Percentiles rank a stretch among this genome's conserved stretches.
These are phyloP conservation scores for Drosophila varians DNA, from an alignment of 1,140 invertebrate genomes.

Conservation along the genomic window DNA sequence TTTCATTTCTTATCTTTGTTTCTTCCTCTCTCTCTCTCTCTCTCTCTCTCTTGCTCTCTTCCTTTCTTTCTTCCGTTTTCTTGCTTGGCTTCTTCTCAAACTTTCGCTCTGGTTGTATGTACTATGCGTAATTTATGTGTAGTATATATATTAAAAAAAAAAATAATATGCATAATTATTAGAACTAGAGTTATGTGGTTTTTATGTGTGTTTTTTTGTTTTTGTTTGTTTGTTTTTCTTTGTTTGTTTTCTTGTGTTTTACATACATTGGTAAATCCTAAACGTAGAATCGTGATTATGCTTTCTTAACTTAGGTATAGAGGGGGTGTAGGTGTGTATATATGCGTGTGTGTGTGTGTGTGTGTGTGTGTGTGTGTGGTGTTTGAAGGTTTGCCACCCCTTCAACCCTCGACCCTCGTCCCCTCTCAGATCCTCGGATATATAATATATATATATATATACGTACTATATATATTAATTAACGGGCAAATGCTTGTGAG, in stretches of 20 bases:
- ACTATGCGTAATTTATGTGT: conserved; percentile 70
- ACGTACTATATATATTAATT: conserved; percentile 15
- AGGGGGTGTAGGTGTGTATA: conserved; percentile 25
- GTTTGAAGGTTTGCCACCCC: conserved; percentile 20
- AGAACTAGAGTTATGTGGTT: conserved; percentile 42
- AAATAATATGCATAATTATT: conserved; percentile 51
- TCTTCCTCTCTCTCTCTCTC: conserved; percentile 7
- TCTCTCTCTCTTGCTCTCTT: conserved; percentile 2
- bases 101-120: conserved; percentile 32
- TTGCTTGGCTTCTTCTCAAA: conserved; percentile 18
- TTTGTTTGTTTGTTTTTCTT: conserved; percentile 9
- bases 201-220: conserved; percentile 15
- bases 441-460: background rate
- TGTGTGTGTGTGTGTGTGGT: conserved; percentile 19
- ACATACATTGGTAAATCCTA: conserved; percentile 24
- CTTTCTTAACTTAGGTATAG: conserved; percentile 49
- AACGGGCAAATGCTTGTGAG: conserved; percentile 14
- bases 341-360: conserved; percentile 20
- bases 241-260: conserved; percentile 19
- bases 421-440: conserved; percentile 18
- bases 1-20: background rate
- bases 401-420: conserved; percentile 5
- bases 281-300: conserved; percentile 45
- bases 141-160: conserved; percentile 48
- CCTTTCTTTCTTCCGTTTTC: background rate